phyloP scores from a whole-genome alignment of 1,140 invertebrate species.

The Thaumatotibia leucotreta region DNA sequence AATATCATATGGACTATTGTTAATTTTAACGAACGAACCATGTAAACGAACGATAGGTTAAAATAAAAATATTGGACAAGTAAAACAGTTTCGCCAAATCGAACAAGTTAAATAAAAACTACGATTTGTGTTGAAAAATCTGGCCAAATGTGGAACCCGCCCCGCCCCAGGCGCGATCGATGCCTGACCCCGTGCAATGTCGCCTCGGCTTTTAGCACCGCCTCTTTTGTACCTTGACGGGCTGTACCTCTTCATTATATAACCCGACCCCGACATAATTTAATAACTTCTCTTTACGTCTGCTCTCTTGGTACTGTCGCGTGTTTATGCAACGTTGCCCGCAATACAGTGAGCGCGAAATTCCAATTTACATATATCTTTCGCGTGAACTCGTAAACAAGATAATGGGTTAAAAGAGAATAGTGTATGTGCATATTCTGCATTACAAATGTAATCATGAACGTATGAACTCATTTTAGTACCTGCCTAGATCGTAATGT shows the following conservation, averaged over 20 bases:
- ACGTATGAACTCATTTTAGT: too few species aligned
- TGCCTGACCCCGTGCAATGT: constrained; percentile 58
- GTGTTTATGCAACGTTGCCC: background rate
- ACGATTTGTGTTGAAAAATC: constrained; percentile 1
- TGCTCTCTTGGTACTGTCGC: background rate
- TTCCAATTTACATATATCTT: background rate
- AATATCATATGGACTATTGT: too few species aligned
- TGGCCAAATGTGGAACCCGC: constrained; percentile 6
- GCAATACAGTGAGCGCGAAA: background rate
- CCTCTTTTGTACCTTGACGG: constrained; percentile 30
- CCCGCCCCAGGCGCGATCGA: constrained; percentile 49
- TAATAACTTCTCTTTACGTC: background rate
- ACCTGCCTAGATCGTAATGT: too few species aligned
- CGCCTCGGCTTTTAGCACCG: constrained; percentile 46
- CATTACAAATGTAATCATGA: too few species aligned
- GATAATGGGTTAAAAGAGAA: background rate
- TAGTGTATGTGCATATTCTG: background rate
- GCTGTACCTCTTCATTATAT: constrained; percentile 12
- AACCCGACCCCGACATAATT: constrained; percentile 7
- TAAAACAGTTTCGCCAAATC: background rate
- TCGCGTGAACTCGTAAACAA: background rate
- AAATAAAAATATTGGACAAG: too few species aligned
- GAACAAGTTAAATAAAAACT: background rate
- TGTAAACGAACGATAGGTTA: too few species aligned
- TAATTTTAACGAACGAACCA: too few species aligned